phyloP scores from a whole-genome alignment of 2,797 vertebrate species.

The Sphenopsis melanotis region DNA sequence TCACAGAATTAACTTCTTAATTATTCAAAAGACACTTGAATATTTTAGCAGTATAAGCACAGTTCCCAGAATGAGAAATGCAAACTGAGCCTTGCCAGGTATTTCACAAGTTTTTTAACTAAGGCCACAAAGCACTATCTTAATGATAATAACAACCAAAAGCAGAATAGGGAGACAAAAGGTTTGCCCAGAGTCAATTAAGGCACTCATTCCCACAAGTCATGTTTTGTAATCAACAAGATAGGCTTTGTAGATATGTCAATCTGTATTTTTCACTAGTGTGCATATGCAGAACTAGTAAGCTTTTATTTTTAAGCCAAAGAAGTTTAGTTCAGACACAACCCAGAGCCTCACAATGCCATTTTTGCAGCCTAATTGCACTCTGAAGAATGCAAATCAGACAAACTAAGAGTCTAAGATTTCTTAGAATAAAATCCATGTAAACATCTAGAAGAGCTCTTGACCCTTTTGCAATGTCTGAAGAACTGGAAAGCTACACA shows the following conservation, averaged over 20 bases:
- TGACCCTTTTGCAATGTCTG: neutral
- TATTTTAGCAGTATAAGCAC: neutral
- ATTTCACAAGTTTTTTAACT: neutral
- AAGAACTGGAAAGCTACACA: neutral
- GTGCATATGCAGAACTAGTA: neutral
- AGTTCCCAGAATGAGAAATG: neutral
- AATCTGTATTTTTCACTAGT: neutral
- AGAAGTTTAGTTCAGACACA: neutral
- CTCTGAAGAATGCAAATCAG: neutral
- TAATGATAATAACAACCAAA: neutral
- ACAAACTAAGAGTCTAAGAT: neutral
- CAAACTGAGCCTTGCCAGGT: neutral
- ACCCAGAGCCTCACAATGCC: neutral
- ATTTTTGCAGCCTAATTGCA: neutral
- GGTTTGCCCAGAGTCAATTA: neutral
- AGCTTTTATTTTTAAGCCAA: neutral
- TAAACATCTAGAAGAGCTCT: neutral
- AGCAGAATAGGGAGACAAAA: neutral
- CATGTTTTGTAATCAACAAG: neutral
- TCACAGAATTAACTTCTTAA: neutral
- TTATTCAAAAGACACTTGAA: neutral
- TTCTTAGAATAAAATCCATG: neutral
- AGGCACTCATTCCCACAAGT: neutral
- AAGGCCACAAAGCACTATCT: neutral
- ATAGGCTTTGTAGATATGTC: neutral